A percentile compares a stretch with the other conserved stretches of the same genome.
phyloP scores from a whole-genome alignment of 2,888 invertebrate species.

The Phorcus lineatus region DNA sequence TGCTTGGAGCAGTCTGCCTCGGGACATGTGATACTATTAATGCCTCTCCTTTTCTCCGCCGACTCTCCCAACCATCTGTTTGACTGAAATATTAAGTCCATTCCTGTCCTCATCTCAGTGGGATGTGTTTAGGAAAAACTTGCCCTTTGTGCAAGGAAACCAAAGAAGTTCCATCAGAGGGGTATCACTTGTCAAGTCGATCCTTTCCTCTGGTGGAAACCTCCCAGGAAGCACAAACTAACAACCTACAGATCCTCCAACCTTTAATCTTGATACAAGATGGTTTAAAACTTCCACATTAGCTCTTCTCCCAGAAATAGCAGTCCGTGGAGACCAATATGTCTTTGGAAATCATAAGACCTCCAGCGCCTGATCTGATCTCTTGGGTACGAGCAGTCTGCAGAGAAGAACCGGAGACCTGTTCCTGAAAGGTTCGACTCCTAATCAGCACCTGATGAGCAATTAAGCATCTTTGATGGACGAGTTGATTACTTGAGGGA shows the following conservation, averaged over 20 bases:
- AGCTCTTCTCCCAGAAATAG: not conserved
- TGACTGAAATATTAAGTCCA: not conserved
- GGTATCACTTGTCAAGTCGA: too few relatives aligned
- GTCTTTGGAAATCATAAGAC: not conserved
- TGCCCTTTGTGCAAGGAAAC: too few relatives aligned
- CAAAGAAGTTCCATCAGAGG: too few relatives aligned
- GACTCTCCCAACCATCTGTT: not conserved
- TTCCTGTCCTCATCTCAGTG: too few relatives aligned
- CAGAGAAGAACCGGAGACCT: too few relatives aligned
- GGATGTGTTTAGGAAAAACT: too few relatives aligned
- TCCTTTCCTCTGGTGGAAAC: too few relatives aligned
- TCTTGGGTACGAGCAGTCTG: too few relatives aligned
- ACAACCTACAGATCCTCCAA: too few relatives aligned
- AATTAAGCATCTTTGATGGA: constrained; percentile 7
- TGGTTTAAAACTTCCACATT: too few relatives aligned
- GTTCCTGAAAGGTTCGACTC: not conserved
- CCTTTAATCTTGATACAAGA: too few relatives aligned
- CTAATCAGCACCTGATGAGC: not conserved
- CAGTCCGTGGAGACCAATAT: not conserved
- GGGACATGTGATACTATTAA: not conserved
- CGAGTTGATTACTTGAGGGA: not conserved
- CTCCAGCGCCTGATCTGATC: not conserved
- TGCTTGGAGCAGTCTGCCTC: not conserved
- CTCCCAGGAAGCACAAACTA: too few relatives aligned
- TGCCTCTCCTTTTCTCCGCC: not conserved